These are phyloP conservation scores for Falco punctatus DNA, from an alignment of 2,113 vertebrate genomes.

Conservation along the genomic window DNA sequence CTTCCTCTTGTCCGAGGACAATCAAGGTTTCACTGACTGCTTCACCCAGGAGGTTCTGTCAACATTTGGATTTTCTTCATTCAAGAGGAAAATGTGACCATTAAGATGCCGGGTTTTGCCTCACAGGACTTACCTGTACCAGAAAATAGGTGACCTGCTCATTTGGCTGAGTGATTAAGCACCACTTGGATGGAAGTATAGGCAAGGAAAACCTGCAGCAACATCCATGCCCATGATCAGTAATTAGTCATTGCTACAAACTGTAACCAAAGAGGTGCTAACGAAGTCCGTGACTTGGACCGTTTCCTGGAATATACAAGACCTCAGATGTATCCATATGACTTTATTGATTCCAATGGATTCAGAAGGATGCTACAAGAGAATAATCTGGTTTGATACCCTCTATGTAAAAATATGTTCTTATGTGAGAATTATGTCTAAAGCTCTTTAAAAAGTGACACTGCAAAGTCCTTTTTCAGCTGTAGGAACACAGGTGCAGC, in stretches of 20 bases:
- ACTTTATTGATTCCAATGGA: background rate
- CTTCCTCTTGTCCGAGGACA: background rate
- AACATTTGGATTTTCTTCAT: background rate
- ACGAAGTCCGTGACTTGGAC: background rate
- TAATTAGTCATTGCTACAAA: background rate
- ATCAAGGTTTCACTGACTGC: background rate
- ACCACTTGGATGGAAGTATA: background rate
- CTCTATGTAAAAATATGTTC: background rate
- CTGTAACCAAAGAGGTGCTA: background rate
- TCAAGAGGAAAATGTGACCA: background rate
- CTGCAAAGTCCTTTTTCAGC: background rate
- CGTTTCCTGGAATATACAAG: background rate
- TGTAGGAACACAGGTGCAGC: background rate
- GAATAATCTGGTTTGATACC: background rate
- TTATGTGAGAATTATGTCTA: background rate
- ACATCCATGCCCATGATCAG: accelerated
- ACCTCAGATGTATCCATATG: no score
- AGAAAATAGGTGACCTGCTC: background rate
- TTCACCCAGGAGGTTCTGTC: background rate
- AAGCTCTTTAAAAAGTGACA: background rate
- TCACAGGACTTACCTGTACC: background rate
- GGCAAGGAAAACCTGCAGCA: background rate
- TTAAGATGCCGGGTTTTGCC: accelerated
- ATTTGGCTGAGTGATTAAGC: background rate
- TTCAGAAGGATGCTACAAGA: background rate